Evolutionary conservation across 2,797 vertebrate genomes (phyloP).

Genomic region (Sarcoramphus papa): DNA sequence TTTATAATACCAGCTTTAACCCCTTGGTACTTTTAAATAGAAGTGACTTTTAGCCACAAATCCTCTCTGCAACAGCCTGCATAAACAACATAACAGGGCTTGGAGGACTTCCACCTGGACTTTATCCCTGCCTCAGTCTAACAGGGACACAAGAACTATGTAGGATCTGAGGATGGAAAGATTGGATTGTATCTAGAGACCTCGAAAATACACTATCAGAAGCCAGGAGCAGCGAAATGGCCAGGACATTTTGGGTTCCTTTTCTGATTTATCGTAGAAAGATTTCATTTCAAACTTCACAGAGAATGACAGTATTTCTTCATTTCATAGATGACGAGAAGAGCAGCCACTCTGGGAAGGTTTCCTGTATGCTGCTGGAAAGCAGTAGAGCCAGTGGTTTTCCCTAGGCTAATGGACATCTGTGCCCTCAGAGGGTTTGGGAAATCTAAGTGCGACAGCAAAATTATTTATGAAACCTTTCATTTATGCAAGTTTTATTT

Average conservation of each 20-base stretch:
- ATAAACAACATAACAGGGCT: background rate
- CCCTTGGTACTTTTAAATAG: background rate
- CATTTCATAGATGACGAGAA: background rate
- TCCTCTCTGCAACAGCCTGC: background rate
- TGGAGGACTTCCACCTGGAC: conserved; percentile 28
- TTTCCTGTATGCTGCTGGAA: background rate
- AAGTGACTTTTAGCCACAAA: conserved; percentile 32
- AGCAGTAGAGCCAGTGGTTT: background rate
- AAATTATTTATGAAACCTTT: background rate
- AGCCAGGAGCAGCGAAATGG: background rate
- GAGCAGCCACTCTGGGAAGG: background rate
- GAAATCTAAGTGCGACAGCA: background rate
- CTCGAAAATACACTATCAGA: background rate
- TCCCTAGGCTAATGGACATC: background rate
- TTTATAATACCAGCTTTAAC: conserved; percentile 54
- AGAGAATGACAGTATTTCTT: background rate
- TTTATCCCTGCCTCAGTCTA: background rate
- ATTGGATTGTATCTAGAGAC: background rate
- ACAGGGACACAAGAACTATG: background rate
- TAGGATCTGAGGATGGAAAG: background rate
- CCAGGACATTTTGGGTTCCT: background rate
- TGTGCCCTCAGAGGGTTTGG: background rate
- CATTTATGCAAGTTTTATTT: background rate
- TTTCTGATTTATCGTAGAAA: background rate
- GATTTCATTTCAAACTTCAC: background rate